Evolutionary conservation across 2,888 invertebrate species (phyloP).

Genomic region (Euplexia lucipara): DNA sequence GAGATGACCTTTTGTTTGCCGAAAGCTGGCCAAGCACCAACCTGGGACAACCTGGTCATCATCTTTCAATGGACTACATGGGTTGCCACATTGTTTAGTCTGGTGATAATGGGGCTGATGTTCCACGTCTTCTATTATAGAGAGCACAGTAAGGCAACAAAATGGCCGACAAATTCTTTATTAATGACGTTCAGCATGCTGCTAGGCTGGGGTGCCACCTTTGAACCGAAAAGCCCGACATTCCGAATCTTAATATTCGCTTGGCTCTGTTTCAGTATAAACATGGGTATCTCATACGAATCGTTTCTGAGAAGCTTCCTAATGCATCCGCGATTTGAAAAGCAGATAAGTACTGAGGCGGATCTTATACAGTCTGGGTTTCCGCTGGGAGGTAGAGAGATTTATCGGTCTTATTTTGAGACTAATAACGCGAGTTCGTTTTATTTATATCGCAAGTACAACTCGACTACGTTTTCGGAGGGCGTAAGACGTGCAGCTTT

Average conservation of each 20-base stretch:
- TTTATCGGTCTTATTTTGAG: slow-evolving; percentile 88
- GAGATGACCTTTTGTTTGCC: slow-evolving; percentile 89
- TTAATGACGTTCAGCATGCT: slow-evolving; percentile 87
- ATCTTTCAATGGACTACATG: slow-evolving; percentile 89
- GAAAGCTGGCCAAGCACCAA: slow-evolving; percentile 82
- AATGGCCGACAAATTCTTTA: slow-evolving; percentile 87
- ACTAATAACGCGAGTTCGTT: slow-evolving; percentile 86
- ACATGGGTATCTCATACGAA: slow-evolving; percentile 88
- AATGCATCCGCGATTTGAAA: slow-evolving; percentile 89
- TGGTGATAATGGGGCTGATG: slow-evolving; percentile 80
- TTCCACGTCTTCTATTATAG: slow-evolving; percentile 83
- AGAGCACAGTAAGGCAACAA: slow-evolving; percentile 79
- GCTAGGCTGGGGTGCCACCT: slow-evolving; percentile 85
- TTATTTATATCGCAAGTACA: slow-evolving; percentile 89
- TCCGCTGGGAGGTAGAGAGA: slow-evolving; percentile 86
- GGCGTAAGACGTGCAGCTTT: slow-evolving; percentile 83
- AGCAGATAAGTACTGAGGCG: slow-evolving; percentile 86
- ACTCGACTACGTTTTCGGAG: slow-evolving; percentile 82
- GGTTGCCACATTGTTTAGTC: slow-evolving; percentile 80
- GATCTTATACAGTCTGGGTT: slow-evolving; percentile 86
- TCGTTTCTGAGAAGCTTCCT: slow-evolving; percentile 88
- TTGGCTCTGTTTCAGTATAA: slow-evolving; percentile 88
- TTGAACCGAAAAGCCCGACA: slow-evolving; percentile 81
- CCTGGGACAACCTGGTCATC: slow-evolving; percentile 87
- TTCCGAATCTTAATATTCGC: slow-evolving; percentile 85